phyloP scores from a whole-genome alignment of 30 jellyfish, hydroid and myxozoan genomes.

The Nemopilema nomurai region DNA sequence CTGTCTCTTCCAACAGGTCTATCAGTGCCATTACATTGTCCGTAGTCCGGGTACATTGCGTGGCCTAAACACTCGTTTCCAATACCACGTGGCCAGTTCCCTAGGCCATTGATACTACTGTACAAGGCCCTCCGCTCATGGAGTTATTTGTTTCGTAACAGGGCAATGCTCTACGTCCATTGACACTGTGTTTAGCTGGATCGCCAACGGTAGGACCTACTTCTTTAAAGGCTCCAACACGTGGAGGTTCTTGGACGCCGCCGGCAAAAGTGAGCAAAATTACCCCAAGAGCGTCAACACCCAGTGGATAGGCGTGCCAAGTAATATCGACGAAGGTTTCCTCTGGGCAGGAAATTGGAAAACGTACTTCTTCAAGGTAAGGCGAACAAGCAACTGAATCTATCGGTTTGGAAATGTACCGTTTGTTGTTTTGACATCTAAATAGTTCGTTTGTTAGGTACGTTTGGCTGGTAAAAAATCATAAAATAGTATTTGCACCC shows the following conservation, averaged over 20 bases:
- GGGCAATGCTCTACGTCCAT: conserved; percentile 66
- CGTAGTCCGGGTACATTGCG: too few species aligned
- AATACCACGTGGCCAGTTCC: too few species aligned
- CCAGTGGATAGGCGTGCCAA: conserved; percentile 70
- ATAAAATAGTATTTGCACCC: too few species aligned
- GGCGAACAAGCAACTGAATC: neutral
- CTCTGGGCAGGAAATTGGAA: conserved; percentile 80
- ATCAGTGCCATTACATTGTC: too few species aligned
- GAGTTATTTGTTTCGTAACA: conserved; percentile 3
- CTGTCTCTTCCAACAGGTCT: too few species aligned
- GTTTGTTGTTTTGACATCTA: neutral
- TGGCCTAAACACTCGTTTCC: too few species aligned
- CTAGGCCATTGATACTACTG: too few species aligned
- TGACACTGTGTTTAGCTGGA: conserved; percentile 74
- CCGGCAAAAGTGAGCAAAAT: conserved; percentile 45
- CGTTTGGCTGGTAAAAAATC: too few species aligned
- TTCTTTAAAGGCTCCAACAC: conserved; percentile 40
- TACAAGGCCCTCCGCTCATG: too few species aligned
- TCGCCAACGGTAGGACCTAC: conserved; percentile 73
- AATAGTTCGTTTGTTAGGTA: neutral
- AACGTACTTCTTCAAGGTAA: conserved; percentile 85
- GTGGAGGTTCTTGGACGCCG: conserved; percentile 69
- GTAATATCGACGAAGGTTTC: conserved; percentile 70
- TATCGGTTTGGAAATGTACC: neutral
- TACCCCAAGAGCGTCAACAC: conserved; percentile 51